A percentile compares a stretch with the other conserved stretches of the same genome.
Conservation (phyloP, 2,113 vertebrate species). For the Atrichornis clamosus region DNA sequence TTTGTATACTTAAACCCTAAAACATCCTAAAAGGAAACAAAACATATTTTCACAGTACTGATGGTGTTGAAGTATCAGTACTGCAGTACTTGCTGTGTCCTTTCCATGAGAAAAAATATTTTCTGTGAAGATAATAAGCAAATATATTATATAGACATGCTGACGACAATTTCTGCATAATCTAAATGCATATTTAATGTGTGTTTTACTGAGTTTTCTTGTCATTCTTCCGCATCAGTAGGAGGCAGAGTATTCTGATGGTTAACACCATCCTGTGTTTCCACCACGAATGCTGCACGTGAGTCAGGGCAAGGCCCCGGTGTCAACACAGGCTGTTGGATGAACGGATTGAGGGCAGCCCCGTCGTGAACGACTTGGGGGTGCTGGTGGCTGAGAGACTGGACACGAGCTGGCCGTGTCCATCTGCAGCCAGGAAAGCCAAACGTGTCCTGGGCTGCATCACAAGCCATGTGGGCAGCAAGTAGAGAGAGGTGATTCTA, state of each 20-base stretch:
- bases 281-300: fast-evolving
- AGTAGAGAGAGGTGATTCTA: not conserved
- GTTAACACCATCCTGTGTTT: not conserved
- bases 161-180: not conserved
- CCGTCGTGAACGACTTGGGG: not conserved
- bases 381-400: not conserved
- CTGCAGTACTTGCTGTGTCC: not conserved
- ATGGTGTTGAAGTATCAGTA: not conserved
- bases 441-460: not conserved
- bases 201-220: not conserved
- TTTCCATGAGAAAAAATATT: not conserved
- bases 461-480: not conserved
- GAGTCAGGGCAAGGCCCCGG: not conserved
- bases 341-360: not conserved
- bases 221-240: not conserved
- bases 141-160: not conserved
- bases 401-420: not conserved
- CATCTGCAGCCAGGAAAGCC: not conserved
- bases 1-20: not conserved
- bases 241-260: not conserved
- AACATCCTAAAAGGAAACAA: not conserved
- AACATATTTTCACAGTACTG: not conserved
- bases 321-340: not conserved
- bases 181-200: not conserved
- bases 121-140: not conserved